These are phyloP conservation scores for Callimorpha dominula DNA, from an alignment of 2,888 invertebrate species.

Conservation along the genomic window DNA sequence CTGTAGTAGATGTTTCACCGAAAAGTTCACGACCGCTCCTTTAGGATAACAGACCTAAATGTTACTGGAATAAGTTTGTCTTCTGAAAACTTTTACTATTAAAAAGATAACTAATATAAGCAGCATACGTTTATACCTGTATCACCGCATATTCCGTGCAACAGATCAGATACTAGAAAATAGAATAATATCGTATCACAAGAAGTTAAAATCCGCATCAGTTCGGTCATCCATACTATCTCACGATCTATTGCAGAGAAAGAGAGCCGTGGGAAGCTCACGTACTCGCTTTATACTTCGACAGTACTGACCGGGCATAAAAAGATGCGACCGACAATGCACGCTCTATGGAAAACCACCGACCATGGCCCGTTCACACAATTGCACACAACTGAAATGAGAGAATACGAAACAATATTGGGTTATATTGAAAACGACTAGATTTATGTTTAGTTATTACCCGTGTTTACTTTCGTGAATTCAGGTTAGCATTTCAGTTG, in stretches of 20 bases:
- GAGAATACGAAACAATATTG: slow-evolving; percentile 36
- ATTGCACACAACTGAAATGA: slow-evolving; percentile 41
- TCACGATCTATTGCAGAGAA: slow-evolving; percentile 37
- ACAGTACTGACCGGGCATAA: slow-evolving; percentile 73
- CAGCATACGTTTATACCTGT: background rate
- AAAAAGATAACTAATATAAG: background rate
- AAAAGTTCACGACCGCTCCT: background rate
- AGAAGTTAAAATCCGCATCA: slow-evolving; percentile 33
- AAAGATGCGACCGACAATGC: slow-evolving; percentile 75
- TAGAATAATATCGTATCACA: slow-evolving; percentile 30
- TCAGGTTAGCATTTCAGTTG: background rate
- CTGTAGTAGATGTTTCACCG: background rate
- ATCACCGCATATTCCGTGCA: background rate
- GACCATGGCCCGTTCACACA: slow-evolving; percentile 69
- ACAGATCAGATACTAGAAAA: slow-evolving; percentile 5
- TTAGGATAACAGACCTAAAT: background rate
- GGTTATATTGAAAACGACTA: slow-evolving; percentile 37
- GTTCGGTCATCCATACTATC: slow-evolving; percentile 29
- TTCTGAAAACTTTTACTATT: background rate
- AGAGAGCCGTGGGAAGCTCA: slow-evolving; percentile 71
- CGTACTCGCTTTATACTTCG: slow-evolving; percentile 56
- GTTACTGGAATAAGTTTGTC: background rate
- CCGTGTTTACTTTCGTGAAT: slow-evolving; percentile 17
- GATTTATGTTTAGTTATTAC: slow-evolving; percentile 26
- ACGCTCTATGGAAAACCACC: slow-evolving; percentile 70